phyloP scores from a whole-genome alignment of 1,140 invertebrate genomes.

The Trichomalopsis sarcophagae region DNA sequence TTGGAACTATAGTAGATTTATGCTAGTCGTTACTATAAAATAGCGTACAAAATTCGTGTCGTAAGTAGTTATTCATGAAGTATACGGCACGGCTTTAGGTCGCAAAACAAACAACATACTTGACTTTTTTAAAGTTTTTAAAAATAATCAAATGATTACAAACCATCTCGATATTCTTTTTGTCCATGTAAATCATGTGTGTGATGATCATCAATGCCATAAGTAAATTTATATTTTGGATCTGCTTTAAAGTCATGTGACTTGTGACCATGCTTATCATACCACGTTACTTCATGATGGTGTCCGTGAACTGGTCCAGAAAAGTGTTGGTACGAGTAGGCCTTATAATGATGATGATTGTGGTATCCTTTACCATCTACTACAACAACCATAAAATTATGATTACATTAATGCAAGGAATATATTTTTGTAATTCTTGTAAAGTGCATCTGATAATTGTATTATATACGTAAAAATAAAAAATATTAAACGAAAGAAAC shows the following conservation, averaged over 20 bases:
- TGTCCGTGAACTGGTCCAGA: conserved; percentile 58
- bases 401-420: too few relatives aligned
- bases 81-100: too few relatives aligned
- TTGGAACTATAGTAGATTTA: too few relatives aligned
- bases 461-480: not conserved
- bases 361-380: conserved; percentile 18
- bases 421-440: too few relatives aligned
- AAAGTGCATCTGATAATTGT: too few relatives aligned
- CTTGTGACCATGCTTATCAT: conserved; percentile 60
- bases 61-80: too few relatives aligned
- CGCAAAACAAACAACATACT: too few relatives aligned
- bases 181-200: conserved; percentile 67
- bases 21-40: too few relatives aligned
- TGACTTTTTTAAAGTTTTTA: too few relatives aligned
- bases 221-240: conserved; percentile 64
- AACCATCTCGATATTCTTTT: conserved; percentile 65
- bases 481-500: conserved; percentile 8
- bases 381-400: too few relatives aligned
- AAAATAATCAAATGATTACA: not conserved
- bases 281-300: conserved; percentile 57
- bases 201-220: conserved; percentile 66
- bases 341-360: conserved; percentile 39
- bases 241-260: conserved; percentile 63
- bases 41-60: too few relatives aligned
- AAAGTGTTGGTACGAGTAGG: conserved; percentile 62